Base-by-base conservation (phyloP, 2,113 vertebrate genomes). In the Hystrix cristata region DNA sequence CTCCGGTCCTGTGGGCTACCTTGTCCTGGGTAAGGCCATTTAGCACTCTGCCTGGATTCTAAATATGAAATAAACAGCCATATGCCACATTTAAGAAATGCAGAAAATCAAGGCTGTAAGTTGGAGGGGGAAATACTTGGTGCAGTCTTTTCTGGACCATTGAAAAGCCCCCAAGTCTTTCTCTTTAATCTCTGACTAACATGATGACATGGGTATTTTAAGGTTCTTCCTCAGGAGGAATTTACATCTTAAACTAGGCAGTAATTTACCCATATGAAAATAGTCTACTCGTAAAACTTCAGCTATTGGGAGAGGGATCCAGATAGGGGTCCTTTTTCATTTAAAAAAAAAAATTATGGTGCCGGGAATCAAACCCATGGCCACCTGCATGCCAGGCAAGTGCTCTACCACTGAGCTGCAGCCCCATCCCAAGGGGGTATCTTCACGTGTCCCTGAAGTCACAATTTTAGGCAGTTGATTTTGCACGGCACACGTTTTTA, bases 191-290 rank as follows among this genome's bases (percentile, higher is more conserved):
- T 64, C 31, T 57, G 60, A 62, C 8, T 72, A 81, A 92, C 43
- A 59, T 11, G 23, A 91, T 19, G 85, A 80, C 13, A 43, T 27
- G 29, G 27, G 21, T 85, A 55, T 88, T 81, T 95, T 81, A 88
- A 83, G 67, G 15, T 87, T 87, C n/a, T 92, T 97, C 34, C 65
- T 46, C 43, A 62, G 46, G 34, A 76, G 43, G 7, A 51, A 90
- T 90, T 94, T 93, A 67, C 23, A 71, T 64, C 21, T 90, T 94
- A 87, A 90, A 92, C n/a, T 55, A 72, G 46, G 57, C 11, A 86
- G 53, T 76, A 79, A 76, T 51, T 92, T 76, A 83, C 31, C 7
- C 27, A 31, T 55, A 78, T 29, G 51, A 91, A 95, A 93, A 71
- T 5, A 67, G 27, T 46, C 43, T 60, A 53, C 46, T 91, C 38